A percentile compares a stretch with the other conserved stretches of the same genome.
These are phyloP conservation scores for Micrastur ruficollis DNA, from an alignment of 2,797 vertebrate species.

Conservation along the genomic window DNA sequence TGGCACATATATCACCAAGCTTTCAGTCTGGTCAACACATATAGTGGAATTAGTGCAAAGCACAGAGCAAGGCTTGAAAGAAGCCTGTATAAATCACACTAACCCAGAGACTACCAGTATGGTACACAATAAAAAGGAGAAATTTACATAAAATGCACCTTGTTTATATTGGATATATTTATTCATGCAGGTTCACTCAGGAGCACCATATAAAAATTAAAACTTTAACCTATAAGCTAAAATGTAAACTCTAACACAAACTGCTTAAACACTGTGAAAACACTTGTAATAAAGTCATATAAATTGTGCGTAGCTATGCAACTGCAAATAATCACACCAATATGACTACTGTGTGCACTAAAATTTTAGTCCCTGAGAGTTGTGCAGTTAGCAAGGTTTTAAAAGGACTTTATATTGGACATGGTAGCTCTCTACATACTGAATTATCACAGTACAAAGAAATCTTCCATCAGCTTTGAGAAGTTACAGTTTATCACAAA, in stretches of 20 bases:
- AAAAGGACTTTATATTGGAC: neutral
- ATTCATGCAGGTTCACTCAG: neutral
- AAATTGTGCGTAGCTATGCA: neutral
- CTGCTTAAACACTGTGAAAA: neutral
- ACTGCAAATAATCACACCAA: neutral
- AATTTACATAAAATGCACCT: neutral
- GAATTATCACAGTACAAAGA: neutral
- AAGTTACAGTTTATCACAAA: slow-evolving; percentile 3
- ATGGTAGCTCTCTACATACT: neutral
- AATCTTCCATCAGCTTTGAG: neutral
- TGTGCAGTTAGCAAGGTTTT: neutral
- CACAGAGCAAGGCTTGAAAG: neutral
- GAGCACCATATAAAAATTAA: neutral
- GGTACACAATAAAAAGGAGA: neutral
- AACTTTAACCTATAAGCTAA: neutral
- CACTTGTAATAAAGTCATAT: neutral
- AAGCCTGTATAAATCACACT: neutral
- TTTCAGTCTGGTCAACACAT: neutral
- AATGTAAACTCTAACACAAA: neutral
- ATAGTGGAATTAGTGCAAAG: neutral
- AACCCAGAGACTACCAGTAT: neutral
- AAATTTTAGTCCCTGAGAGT: neutral
- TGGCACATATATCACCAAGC: neutral
- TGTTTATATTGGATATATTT: neutral
- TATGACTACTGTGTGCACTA: neutral